phyloP scores from a whole-genome alignment of 2,797 vertebrate species.

The Lindbergichthys nudifrons region DNA sequence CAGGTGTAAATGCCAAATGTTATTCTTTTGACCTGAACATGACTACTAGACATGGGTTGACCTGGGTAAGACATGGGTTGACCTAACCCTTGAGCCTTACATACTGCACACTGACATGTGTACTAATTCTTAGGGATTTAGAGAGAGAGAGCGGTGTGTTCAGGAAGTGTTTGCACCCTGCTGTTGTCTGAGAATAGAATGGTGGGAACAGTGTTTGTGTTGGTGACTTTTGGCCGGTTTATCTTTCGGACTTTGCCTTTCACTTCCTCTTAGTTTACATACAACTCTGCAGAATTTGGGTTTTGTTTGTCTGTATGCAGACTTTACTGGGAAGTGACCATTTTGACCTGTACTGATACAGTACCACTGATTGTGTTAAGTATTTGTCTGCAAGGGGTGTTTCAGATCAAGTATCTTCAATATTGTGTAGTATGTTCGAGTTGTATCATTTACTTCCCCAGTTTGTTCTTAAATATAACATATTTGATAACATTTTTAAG shows the following conservation, averaged over 20 bases:
- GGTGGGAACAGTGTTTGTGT: constrained; percentile 8
- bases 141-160: constrained; percentile 24
- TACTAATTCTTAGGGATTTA: constrained; percentile 34
- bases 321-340: constrained; percentile 9
- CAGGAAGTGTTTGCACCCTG: constrained; percentile 55
- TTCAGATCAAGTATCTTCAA: not conserved
- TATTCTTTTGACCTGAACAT: not conserved
- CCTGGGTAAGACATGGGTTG: not conserved
- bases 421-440: not conserved
- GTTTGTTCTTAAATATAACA: not conserved
- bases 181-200: constrained; percentile 42
- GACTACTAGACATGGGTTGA: not conserved
- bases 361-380: not conserved
- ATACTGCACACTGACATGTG: constrained; percentile 14
- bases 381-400: not conserved
- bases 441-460: not conserved
- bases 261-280: constrained; percentile 50
- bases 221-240: not conserved
- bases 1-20: not conserved
- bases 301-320: constrained; percentile 14
- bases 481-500: not conserved
- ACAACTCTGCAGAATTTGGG: constrained; percentile 1
- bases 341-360: not conserved
- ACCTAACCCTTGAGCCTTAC: constrained; percentile 19
- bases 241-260: constrained; percentile 36